These are phyloP conservation scores for Plagiodera versicolora DNA, from an alignment of 2,888 invertebrate genomes.

Conservation along the genomic window DNA sequence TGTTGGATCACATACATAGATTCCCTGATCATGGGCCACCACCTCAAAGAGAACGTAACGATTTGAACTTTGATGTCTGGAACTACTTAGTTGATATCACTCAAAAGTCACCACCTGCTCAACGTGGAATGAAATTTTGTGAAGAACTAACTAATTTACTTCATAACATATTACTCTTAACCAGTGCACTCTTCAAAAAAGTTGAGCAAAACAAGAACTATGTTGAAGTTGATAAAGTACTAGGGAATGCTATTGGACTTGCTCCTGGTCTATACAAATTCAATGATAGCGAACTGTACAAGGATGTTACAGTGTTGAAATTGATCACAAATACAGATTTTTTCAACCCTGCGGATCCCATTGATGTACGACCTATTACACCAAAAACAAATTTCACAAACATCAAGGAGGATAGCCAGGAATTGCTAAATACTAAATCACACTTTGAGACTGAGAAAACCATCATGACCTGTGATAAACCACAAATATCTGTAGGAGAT, in stretches of 20 bases:
- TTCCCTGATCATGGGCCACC: slow-evolving; percentile 62
- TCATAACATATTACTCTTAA: slow-evolving; percentile 45
- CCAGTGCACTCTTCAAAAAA: slow-evolving; percentile 48
- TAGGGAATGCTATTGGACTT: slow-evolving; percentile 47
- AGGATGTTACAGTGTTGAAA: slow-evolving; percentile 46
- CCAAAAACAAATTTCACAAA: slow-evolving; percentile 11
- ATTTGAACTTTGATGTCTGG: slow-evolving; percentile 48
- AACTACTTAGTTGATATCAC: slow-evolving; percentile 48
- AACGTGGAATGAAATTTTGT: slow-evolving; percentile 47
- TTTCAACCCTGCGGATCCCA: slow-evolving; percentile 34
- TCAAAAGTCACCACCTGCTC: slow-evolving; percentile 44
- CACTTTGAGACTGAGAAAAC: not conserved
- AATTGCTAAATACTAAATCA: not conserved
- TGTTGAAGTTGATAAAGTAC: slow-evolving; percentile 46
- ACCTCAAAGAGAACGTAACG: slow-evolving; percentile 36
- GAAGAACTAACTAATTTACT: slow-evolving; percentile 49
- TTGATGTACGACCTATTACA: not conserved
- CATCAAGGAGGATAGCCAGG: not conserved
- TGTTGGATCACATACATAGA: slow-evolving; percentile 64
- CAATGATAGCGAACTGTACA: slow-evolving; percentile 47
- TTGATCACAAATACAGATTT: slow-evolving; percentile 43
- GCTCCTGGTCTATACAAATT: slow-evolving; percentile 47
- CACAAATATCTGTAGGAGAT: not conserved
- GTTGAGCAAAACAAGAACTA: slow-evolving; percentile 39
- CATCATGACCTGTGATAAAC: not conserved